These are phyloP conservation scores for Pundamilia nyererei DNA, from an alignment of 2,113 vertebrate species.

Conservation along the genomic window DNA sequence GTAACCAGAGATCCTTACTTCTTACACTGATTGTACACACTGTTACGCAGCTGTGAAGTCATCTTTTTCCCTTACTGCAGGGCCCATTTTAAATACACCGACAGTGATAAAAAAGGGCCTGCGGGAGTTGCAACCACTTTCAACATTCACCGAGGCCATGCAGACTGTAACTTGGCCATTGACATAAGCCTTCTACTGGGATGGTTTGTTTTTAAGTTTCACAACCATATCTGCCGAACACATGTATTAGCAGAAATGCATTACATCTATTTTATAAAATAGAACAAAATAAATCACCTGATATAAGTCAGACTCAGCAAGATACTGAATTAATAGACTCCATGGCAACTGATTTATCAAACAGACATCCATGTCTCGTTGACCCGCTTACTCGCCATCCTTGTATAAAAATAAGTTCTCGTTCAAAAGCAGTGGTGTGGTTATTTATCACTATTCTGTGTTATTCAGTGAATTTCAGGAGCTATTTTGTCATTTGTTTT, in stretches of 20 bases:
- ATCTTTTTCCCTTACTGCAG: background rate
- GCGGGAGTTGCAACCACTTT: background rate
- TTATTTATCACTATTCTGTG: background rate
- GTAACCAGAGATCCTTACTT: constrained; percentile 50
- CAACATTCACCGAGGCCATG: background rate
- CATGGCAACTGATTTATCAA: constrained; percentile 38
- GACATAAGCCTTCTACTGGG: background rate
- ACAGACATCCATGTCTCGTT: constrained; percentile 20
- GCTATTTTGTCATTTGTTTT: background rate
- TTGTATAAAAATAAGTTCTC: constrained; percentile 11
- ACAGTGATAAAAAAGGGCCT: background rate
- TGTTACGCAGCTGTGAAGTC: constrained; percentile 30
- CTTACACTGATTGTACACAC: constrained; percentile 36
- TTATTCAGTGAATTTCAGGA: background rate
- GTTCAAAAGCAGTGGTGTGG: background rate
- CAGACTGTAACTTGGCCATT: background rate
- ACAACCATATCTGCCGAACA: background rate
- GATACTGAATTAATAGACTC: constrained; percentile 23
- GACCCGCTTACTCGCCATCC: constrained; percentile 20
- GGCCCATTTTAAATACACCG: constrained; percentile 20
- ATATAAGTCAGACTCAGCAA: background rate
- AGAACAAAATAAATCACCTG: constrained; percentile 15
- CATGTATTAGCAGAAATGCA: background rate
- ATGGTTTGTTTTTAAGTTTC: background rate
- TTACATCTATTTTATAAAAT: background rate